Conservation (phyloP, 1,140 invertebrate genomes). For the Apis laboriosa region DNA sequence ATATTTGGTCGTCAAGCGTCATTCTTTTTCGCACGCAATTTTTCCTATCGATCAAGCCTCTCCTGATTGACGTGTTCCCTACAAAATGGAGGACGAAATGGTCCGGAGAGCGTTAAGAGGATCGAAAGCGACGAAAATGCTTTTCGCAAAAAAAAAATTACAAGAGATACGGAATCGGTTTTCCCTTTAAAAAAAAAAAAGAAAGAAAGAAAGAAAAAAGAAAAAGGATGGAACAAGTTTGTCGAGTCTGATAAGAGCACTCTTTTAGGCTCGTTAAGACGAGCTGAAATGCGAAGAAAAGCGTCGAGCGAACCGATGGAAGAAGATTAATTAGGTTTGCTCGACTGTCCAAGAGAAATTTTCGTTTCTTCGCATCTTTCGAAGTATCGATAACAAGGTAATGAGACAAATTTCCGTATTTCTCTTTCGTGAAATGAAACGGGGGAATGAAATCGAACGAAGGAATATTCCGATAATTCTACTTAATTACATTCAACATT, state of each 20-base stretch:
- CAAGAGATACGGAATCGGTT: neutral
- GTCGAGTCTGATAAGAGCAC: neutral
- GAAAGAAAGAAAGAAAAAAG: neutral
- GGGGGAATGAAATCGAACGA: neutral
- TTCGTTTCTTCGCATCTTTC: neutral
- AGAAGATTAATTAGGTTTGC: neutral
- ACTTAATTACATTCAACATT: neutral
- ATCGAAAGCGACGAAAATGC: neutral
- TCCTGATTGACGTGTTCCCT: neutral
- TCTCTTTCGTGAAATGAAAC: too few species aligned
- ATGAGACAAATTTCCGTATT: neutral
- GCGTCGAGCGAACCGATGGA: too few species aligned
- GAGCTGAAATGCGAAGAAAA: neutral
- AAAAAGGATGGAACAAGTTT: neutral
- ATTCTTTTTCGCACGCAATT: neutral
- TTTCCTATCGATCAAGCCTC: neutral
- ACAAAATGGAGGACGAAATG: neutral
- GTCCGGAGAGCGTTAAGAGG: neutral
- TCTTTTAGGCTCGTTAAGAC: too few species aligned
- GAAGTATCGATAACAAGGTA: neutral
- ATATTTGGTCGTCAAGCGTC: neutral
- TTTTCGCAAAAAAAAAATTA: neutral
- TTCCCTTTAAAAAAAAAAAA: neutral
- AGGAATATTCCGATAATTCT: neutral
- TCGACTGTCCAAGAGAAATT: neutral